Conservation (phyloP, 2,113 vertebrate species). For the Pipra filicauda region DNA sequence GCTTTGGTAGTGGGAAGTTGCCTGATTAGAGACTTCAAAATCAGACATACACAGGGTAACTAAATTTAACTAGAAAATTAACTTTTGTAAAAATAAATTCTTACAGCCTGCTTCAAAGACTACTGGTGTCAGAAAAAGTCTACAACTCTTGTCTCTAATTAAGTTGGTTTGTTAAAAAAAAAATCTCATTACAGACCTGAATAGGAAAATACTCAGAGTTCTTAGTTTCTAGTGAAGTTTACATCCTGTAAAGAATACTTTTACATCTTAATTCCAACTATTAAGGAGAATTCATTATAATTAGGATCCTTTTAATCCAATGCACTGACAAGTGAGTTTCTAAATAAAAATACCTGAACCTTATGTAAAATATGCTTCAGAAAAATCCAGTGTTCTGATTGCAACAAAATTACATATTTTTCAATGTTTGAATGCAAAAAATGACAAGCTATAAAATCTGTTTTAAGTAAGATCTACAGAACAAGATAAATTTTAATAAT, state of each 20-base stretch:
- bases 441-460: background rate
- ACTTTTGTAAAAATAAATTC: background rate
- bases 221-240: background rate
- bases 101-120: background rate
- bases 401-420: background rate
- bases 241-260: background rate
- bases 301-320: background rate
- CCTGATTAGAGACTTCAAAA: slow-evolving; percentile 9
- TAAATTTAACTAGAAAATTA: slow-evolving; percentile 7
- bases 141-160: background rate
- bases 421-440: background rate
- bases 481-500: background rate
- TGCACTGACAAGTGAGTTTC: background rate
- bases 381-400: background rate
- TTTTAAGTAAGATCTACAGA: background rate
- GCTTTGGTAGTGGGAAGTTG: background rate
- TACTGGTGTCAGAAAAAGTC: background rate
- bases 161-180: background rate
- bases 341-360: background rate
- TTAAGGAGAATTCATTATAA: background rate
- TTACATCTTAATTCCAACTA: background rate
- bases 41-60: background rate
- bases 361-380: background rate
- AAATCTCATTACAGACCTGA: background rate
- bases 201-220: background rate